Percentiles rank a stretch among this genome's conserved stretches.
Evolutionary conservation across 2,113 vertebrate species (phyloP).

Genomic region (Thalassarche chlororhynchos): DNA sequence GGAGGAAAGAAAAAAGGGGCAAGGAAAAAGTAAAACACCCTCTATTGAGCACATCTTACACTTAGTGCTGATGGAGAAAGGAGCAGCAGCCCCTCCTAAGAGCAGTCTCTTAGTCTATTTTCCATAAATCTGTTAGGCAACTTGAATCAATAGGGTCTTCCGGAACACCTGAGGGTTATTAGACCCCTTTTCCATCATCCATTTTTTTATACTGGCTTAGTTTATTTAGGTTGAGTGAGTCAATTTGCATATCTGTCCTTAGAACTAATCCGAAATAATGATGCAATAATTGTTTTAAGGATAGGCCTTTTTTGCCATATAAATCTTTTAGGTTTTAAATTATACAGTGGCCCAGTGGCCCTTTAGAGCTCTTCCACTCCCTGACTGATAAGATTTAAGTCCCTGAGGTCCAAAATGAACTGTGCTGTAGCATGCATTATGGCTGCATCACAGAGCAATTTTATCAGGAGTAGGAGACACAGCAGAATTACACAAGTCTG

Average conservation of each 20-base stretch:
- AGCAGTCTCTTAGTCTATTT: neutral
- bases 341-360: slow-evolving; percentile 32
- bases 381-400: slow-evolving; percentile 28
- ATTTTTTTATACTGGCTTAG: neutral
- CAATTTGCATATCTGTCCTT: slow-evolving; percentile 1
- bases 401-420: neutral
- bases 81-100: neutral
- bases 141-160: neutral
- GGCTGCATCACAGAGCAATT: neutral
- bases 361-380: slow-evolving; percentile 31
- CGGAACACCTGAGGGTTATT: neutral
- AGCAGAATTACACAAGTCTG: slow-evolving; percentile 10
- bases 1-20: neutral
- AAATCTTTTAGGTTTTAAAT: slow-evolving; percentile 50
- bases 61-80: neutral
- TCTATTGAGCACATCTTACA: neutral
- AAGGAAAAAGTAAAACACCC: neutral
- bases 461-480: slow-evolving; percentile 16
- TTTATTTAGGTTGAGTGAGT: neutral
- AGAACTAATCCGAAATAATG: slow-evolving; percentile 16
- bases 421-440: neutral
- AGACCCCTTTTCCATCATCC: neutral
- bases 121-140: neutral
- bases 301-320: neutral
- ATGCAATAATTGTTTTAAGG: neutral